Conservation (phyloP, 2,888 invertebrate species). For the Heliconius hortense region DNA sequence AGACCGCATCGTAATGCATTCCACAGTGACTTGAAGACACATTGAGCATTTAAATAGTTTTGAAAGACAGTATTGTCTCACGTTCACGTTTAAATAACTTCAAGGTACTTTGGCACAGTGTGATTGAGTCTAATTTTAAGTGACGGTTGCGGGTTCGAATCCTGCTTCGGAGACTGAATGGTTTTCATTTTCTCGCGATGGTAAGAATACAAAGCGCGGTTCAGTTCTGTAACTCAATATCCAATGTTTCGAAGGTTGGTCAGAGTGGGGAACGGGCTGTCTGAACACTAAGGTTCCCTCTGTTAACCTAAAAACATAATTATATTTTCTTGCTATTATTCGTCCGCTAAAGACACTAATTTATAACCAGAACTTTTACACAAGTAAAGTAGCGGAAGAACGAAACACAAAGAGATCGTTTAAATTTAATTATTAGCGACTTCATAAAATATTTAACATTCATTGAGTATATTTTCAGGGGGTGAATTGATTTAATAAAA, state of each 20-base stretch:
- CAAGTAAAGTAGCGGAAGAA: background rate
- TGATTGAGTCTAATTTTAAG: background rate
- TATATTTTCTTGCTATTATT: background rate
- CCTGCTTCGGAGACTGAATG: background rate
- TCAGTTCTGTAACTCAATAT: too few relatives aligned
- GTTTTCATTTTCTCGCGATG: background rate
- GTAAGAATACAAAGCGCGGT: background rate
- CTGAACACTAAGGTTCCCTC: too few relatives aligned
- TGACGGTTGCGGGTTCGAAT: background rate
- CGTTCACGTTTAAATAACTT: background rate
- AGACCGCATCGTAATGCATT: background rate
- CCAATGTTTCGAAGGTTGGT: background rate
- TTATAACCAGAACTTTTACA: background rate
- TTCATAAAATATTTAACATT: constrained; percentile 21
- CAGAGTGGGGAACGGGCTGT: background rate
- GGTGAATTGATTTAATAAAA: constrained; percentile 13
- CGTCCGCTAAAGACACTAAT: background rate
- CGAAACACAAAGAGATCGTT: constrained; percentile 7
- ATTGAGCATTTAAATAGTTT: background rate
- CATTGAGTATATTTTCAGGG: constrained; percentile 9
- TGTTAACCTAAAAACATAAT: too few relatives aligned
- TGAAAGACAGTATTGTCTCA: constrained; percentile 2
- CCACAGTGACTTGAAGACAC: constrained; percentile 8
- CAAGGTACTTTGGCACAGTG: background rate
- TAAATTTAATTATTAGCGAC: constrained; percentile 21